Base-by-base conservation (phyloP, 2,113 vertebrate species). In the Nyctibius bracteatus region DNA sequence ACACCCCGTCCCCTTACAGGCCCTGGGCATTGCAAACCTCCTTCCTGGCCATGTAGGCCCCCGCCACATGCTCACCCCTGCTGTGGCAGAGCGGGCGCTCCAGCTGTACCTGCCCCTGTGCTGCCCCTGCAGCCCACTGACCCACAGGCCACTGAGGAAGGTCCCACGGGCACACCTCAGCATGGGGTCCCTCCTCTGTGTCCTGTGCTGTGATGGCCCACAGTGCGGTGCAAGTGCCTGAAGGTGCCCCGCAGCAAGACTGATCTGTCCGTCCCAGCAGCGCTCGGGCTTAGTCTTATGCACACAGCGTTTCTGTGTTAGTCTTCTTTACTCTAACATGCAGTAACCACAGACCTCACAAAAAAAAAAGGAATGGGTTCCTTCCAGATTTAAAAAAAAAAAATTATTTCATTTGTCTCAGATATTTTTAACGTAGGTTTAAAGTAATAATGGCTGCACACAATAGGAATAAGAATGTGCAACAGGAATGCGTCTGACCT, bases 1-100 rank as follows among this genome's bases (percentile, higher is more conserved):
- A 23, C 5, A 12, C 2, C 0, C 0, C 12, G 10, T 62, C 1
- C 0, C 33, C 28, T 65, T 63, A 11, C 0, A 1, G 5, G 9
- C 13, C 12, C 12, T 52, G 59, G 24, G 14, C 47, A 11, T n/a
- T 10, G 1, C 28, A 67, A 4, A 33, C 6, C 14, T 62, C 27
- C 13, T 39, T 18, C 8, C 28, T 30, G 30, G 12, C 14, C 19
- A 2, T 4, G 2, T 3, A 11, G 30, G 10, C 6, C 14, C 4
- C n/a, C 2, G 2, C 22, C 28, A 31, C 17, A 22, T 2, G 0
- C 33, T 62, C 12, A 24, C 23, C n/a, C 21, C 21, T n/a, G 9
- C 51, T 28, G 14, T 14, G 27, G 31, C 18, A 63, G 58, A n/a
- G 9, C 2, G 5, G 19, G 9, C 2, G 14, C 7, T 70, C 23